phyloP scores from a whole-genome alignment of 2,113 vertebrate species.

The Colistium nudipinnis region DNA sequence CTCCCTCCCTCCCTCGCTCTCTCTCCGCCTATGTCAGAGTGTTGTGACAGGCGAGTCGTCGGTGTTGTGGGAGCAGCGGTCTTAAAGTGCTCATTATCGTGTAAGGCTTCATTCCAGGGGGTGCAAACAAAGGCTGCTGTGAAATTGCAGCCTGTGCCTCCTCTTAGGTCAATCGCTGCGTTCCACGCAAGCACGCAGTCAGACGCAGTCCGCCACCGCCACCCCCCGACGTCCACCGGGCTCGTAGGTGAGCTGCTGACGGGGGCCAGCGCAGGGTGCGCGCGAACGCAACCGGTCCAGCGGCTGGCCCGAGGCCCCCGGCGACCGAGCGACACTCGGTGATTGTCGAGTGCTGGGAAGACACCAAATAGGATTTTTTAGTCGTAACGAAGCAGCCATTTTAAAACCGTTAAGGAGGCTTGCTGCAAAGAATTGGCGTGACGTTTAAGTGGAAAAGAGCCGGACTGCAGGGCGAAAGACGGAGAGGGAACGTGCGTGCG shows the following conservation, averaged over 20 bases:
- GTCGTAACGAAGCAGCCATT: too few species aligned
- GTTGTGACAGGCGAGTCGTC: constrained; percentile 83
- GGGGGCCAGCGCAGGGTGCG: constrained; percentile 45
- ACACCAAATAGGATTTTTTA: too few species aligned
- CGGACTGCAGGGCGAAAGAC: too few species aligned
- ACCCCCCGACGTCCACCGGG: constrained; percentile 33
- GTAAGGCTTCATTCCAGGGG: constrained; percentile 84
- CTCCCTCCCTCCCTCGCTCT: constrained; percentile 16
- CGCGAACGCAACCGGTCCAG: constrained; percentile 22
- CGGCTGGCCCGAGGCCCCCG: too few species aligned
- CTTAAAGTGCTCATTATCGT: constrained; percentile 86
- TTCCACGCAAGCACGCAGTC: constrained; percentile 56
- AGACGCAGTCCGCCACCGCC: constrained; percentile 50
- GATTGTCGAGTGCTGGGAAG: not conserved
- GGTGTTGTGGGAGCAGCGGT: constrained; percentile 82
- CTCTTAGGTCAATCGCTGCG: constrained; percentile 54
- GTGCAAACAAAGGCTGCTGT: constrained; percentile 82
- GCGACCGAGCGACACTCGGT: not conserved
- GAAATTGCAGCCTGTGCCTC: constrained; percentile 82
- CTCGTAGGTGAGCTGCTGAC: constrained; percentile 38
- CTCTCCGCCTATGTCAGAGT: constrained; percentile 66
- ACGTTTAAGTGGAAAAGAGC: too few species aligned
- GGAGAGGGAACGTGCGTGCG: not conserved
- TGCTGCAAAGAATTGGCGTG: too few species aligned
- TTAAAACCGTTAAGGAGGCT: too few species aligned